phyloP scores from a whole-genome alignment of 2,113 vertebrate species.

The Ranitomeya variabilis region DNA sequence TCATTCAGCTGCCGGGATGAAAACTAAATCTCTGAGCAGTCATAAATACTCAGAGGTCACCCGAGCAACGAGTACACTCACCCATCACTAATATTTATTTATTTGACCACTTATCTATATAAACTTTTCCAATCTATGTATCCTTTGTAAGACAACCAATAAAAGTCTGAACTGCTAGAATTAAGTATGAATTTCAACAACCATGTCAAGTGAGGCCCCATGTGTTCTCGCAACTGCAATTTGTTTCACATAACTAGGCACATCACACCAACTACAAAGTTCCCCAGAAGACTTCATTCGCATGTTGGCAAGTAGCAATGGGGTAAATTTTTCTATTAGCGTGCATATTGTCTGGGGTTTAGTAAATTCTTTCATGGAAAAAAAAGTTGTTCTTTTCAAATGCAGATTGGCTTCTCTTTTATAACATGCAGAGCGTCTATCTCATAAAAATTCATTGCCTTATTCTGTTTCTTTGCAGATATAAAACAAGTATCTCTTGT shows the following conservation, averaged over 20 bases:
- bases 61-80: too few relatives aligned
- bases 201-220: neutral
- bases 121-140: neutral
- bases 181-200: neutral
- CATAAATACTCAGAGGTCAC: too few relatives aligned
- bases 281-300: neutral
- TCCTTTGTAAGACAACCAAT: neutral
- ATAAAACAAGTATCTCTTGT: constrained; percentile 53
- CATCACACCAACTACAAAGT: neutral
- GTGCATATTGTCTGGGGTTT: constrained; percentile 11
- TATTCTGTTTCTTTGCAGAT: constrained; percentile 45
- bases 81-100: too few relatives aligned
- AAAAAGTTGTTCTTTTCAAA: constrained; percentile 20
- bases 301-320: neutral
- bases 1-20: too few relatives aligned
- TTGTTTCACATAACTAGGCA: neutral
- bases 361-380: constrained; percentile 7
- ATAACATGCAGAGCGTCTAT: neutral
- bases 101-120: too few relatives aligned
- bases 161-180: neutral
- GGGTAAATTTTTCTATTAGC: constrained; percentile 29
- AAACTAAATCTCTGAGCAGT: too few relatives aligned
- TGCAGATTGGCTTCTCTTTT: constrained; percentile 29
- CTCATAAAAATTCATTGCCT: constrained; percentile 53
- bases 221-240: neutral